Percentiles rank a stretch among this genome's conserved stretches.
Conservation (phyloP, 1,140 invertebrate species). For the Halictus rubicundus region DNA sequence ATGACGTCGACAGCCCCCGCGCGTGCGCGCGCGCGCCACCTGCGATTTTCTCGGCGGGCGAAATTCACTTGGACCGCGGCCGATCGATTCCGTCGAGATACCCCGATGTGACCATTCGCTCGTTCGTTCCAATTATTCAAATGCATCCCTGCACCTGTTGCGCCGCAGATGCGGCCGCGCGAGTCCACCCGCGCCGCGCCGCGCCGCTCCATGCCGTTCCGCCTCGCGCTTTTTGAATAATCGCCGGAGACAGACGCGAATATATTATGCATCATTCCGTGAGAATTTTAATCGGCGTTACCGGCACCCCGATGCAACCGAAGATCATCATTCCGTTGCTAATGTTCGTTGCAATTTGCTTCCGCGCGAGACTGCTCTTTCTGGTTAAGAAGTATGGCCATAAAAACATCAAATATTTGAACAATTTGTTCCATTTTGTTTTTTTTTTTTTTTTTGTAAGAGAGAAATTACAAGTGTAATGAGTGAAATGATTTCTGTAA, state of each 20-base stretch:
- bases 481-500: no score
- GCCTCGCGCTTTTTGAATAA: conserved; percentile 51
- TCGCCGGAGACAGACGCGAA: conserved; percentile 6
- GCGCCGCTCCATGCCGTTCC: conserved; percentile 38
- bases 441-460: no score
- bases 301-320: not conserved
- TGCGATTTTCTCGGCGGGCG: not conserved
- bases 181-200: conserved; percentile 11
- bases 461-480: no score
- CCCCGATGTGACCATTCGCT: conserved; percentile 52
- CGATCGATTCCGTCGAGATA: conserved; percentile 48
- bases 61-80: conserved; percentile 25
- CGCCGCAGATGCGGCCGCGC: conserved; percentile 60
- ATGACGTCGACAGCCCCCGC: not conserved
- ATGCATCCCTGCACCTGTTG: conserved; percentile 76
- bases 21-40: not conserved
- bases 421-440: no score
- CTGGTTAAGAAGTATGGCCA: no score
- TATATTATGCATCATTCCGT: conserved; percentile 24
- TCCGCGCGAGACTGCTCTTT: no score
- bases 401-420: no score
- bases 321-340: not conserved
- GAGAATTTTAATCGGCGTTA: conserved; percentile 1
- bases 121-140: conserved; percentile 77
- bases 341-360: no score